These are phyloP conservation scores for Ryuthela nishihirai DNA, from an alignment of 2,888 invertebrate genomes.

Conservation along the genomic window DNA sequence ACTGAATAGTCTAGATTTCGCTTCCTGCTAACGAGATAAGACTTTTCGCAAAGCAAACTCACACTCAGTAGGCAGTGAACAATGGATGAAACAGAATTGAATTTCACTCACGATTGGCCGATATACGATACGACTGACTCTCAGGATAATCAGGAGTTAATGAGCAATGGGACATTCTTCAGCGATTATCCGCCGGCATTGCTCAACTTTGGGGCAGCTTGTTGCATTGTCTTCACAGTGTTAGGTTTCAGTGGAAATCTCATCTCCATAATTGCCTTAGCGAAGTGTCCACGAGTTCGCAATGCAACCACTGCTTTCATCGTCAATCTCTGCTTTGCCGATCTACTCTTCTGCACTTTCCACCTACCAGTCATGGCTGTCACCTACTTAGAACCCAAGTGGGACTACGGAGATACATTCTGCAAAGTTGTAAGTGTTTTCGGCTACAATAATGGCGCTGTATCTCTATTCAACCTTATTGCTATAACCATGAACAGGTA, in stretches of 20 bases:
- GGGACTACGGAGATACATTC: constrained; percentile 71
- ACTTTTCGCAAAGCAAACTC: too few species aligned
- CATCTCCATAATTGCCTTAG: constrained; percentile 71
- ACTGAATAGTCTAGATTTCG: too few species aligned
- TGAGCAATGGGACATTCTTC: constrained; percentile 58
- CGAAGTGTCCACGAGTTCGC: constrained; percentile 68
- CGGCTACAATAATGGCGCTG: constrained; percentile 85
- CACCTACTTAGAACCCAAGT: constrained; percentile 69
- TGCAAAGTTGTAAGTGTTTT: constrained; percentile 82
- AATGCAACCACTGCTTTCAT: constrained; percentile 86
- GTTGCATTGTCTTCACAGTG: constrained; percentile 72
- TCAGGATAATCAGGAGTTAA: too few species aligned
- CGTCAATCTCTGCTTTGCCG: constrained; percentile 76
- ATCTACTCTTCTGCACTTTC: constrained; percentile 76
- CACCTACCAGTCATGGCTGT: constrained; percentile 79
- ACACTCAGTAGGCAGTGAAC: too few species aligned
- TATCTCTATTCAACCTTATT: constrained; percentile 81
- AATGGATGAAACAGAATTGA: too few species aligned
- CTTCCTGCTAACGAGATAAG: too few species aligned
- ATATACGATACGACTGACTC: too few species aligned
- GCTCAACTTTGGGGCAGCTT: constrained; percentile 67
- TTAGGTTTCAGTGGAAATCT: constrained; percentile 77
- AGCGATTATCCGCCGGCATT: constrained; percentile 66
- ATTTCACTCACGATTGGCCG: too few species aligned
- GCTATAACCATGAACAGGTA: constrained; percentile 84